Percentiles rank a stretch among this genome's conserved stretches.
Evolutionary conservation across 1,140 invertebrate species (phyloP).

Genomic region (Nymphalis io): DNA sequence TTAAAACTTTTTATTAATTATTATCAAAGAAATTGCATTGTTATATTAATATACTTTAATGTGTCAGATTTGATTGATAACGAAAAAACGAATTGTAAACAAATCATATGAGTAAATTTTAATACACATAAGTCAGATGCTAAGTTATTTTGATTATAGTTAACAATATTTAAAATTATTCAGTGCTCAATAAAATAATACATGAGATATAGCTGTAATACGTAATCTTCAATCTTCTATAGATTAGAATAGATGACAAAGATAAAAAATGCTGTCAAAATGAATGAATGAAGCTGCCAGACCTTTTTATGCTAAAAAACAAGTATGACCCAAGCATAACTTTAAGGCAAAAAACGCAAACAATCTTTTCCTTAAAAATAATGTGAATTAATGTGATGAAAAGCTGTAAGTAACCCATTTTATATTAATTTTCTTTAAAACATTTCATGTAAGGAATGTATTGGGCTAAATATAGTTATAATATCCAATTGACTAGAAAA

Average conservation of each 20-base stretch:
- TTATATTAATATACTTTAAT: too few species aligned
- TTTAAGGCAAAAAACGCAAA: neutral
- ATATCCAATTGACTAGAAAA: constrained; percentile 24
- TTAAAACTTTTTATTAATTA: too few species aligned
- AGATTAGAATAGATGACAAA: neutral
- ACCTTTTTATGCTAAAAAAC: neutral
- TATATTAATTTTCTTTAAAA: neutral
- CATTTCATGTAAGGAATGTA: constrained; percentile 4
- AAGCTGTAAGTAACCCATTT: neutral
- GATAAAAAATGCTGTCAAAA: neutral
- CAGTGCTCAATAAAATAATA: too few species aligned
- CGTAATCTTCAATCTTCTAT: neutral
- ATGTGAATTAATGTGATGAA: neutral
- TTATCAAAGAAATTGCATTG: too few species aligned
- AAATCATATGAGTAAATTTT: too few species aligned
- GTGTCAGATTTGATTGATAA: too few species aligned
- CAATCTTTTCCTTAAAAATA: neutral
- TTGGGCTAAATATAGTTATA: neutral
- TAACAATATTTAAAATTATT: too few species aligned
- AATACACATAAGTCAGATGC: too few species aligned
- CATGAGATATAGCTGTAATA: too few species aligned
- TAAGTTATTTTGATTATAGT: too few species aligned
- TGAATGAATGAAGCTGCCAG: neutral
- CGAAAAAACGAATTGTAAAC: too few species aligned
- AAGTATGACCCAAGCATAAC: neutral